A percentile compares a stretch with the other conserved stretches of the same genome.
Evolutionary conservation across 2,113 vertebrate species (phyloP).

Genomic region (Ceyx margarethae): DNA sequence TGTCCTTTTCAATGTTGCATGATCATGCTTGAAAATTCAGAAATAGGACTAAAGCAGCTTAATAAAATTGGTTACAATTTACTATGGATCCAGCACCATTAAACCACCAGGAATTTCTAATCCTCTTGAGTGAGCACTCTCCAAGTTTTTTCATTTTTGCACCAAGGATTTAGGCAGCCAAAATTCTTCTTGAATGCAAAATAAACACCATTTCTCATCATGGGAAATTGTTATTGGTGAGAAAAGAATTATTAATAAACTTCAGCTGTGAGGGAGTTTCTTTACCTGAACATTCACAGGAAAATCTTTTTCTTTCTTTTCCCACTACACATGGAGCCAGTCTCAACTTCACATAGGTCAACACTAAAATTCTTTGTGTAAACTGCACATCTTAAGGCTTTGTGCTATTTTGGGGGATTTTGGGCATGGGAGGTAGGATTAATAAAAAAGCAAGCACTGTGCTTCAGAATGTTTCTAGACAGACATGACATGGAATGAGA

Average conservation of each 20-base stretch:
- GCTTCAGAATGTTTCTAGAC: background rate
- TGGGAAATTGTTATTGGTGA: background rate
- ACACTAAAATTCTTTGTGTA: background rate
- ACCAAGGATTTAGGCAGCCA: background rate
- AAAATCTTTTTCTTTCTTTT: background rate
- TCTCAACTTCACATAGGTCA: background rate
- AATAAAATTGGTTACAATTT: background rate
- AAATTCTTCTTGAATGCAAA: background rate
- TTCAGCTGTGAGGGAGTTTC: background rate
- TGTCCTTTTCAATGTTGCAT: background rate
- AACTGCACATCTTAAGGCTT: background rate
- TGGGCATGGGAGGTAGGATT: background rate
- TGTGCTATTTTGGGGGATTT: background rate
- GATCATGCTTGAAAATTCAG: background rate
- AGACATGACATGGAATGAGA: background rate
- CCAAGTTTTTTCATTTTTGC: background rate
- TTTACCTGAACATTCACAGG: background rate
- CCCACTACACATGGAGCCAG: background rate
- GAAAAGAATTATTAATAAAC: background rate
- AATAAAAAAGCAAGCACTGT: background rate
- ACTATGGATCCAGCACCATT: background rate
- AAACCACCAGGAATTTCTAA: background rate
- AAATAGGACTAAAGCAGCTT: background rate
- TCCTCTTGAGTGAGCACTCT: background rate
- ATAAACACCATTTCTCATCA: background rate